Conservation (phyloP, 2,113 vertebrate genomes). For the Chelonoidis abingdonii region DNA sequence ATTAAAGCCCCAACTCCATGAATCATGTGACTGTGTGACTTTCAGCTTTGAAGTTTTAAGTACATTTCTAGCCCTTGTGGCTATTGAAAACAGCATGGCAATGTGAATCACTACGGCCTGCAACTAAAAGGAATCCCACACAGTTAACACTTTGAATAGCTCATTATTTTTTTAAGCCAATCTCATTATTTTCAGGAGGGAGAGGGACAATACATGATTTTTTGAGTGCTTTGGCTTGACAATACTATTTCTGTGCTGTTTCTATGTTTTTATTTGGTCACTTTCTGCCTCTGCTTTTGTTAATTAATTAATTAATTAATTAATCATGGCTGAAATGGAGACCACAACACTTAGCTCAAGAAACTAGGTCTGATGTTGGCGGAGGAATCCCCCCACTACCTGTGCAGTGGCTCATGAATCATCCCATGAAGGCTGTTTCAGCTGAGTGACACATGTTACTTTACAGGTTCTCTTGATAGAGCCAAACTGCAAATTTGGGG, state of each 20-base stretch:
- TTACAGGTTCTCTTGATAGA: neutral
- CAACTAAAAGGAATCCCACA: neutral
- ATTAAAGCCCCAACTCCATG: neutral
- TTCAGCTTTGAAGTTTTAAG: neutral
- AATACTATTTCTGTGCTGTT: too few relatives aligned
- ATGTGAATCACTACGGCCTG: neutral
- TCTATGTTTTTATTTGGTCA: neutral
- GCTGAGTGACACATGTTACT: neutral
- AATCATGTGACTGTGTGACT: neutral
- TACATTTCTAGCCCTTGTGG: neutral
- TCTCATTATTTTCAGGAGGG: neutral
- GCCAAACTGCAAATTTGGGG: neutral
- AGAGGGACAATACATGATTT: neutral
- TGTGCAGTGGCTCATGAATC: neutral
- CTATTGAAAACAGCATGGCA: neutral
- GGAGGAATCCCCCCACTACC: neutral
- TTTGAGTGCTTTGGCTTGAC: neutral
- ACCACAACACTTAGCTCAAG: neutral
- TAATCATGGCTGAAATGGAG: neutral
- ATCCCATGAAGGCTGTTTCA: neutral
- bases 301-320: neutral
- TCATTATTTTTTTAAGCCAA: neutral
- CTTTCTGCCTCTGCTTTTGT: neutral
- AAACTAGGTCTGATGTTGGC: neutral
- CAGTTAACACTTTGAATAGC: neutral